Evolutionary conservation across 2,797 vertebrate species (phyloP).

Genomic region (Rhabdomys pumilio): DNA sequence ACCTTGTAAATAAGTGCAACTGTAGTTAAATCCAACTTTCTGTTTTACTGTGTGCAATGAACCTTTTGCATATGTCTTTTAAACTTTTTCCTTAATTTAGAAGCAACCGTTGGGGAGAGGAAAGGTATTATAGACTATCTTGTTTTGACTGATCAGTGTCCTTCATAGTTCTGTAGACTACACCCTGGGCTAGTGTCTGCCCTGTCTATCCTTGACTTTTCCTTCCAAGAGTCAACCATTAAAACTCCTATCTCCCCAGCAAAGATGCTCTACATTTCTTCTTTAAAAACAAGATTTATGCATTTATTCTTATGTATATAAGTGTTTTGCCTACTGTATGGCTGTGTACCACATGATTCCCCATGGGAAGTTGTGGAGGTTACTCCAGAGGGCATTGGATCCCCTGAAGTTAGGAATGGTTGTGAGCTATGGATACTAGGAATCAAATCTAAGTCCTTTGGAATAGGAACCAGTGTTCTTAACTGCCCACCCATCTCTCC

Average conservation of each 20-base stretch:
- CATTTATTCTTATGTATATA: too few relatives aligned
- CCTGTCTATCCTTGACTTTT: background rate
- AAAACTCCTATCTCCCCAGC: background rate
- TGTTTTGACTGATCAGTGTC: background rate
- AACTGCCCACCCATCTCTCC: background rate
- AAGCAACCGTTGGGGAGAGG: background rate
- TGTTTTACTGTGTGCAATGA: slow-evolving; percentile 48
- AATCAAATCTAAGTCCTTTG: background rate
- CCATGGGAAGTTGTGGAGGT: background rate
- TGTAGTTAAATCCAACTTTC: slow-evolving; percentile 65
- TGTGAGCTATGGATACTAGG: background rate
- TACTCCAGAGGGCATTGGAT: background rate
- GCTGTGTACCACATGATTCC: background rate
- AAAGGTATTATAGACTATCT: background rate
- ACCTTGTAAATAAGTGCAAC: slow-evolving; percentile 51
- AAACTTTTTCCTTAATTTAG: slow-evolving; percentile 54
- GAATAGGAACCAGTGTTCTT: background rate
- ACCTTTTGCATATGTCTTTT: slow-evolving; percentile 16
- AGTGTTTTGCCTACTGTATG: background rate
- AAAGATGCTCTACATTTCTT: background rate
- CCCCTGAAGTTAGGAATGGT: background rate
- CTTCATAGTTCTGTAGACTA: slow-evolving; percentile 1
- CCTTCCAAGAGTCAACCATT: background rate
- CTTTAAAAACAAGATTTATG: background rate
- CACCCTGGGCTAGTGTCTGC: background rate